A percentile compares a stretch with the other conserved stretches of the same genome.
phyloP scores from a whole-genome alignment of 1,140 invertebrate genomes.

The Chlorops oryzae region DNA sequence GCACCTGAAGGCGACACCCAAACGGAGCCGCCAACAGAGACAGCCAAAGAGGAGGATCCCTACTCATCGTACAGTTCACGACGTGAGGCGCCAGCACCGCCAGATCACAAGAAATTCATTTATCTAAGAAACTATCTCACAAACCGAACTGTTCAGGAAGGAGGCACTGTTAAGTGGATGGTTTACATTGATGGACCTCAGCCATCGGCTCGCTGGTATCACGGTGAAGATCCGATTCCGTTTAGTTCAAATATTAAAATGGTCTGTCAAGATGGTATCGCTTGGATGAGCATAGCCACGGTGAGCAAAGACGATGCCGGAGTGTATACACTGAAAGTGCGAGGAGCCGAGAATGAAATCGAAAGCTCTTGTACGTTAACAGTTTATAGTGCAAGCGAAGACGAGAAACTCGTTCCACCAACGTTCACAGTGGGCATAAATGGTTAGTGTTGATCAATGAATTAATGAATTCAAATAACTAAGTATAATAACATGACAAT shows the following conservation, averaged over 20 bases:
- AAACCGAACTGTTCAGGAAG: conserved; percentile 58
- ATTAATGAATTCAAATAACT: too few relatives aligned
- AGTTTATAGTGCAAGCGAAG: conserved; percentile 36
- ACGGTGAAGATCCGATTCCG: conserved; percentile 52
- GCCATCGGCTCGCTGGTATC: conserved; percentile 67
- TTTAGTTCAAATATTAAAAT: conserved; percentile 48
- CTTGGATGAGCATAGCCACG: conserved; percentile 58
- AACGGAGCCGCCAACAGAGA: conserved; percentile 14
- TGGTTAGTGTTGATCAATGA: conserved; percentile 30
- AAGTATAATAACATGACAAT: too few relatives aligned
- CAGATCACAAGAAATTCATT: conserved; percentile 56
- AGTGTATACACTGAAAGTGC: conserved; percentile 58
- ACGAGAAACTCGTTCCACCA: conserved; percentile 30
- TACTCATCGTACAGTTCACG: conserved; percentile 18
- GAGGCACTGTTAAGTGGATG: conserved; percentile 61
- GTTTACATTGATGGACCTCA: conserved; percentile 70
- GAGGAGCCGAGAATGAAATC: conserved; percentile 52
- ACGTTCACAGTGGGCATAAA: conserved; percentile 44
- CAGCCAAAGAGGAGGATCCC: conserved; percentile 20
- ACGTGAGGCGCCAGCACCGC: conserved; percentile 35
- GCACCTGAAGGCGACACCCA: conserved; percentile 4
- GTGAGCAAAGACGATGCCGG: conserved; percentile 54
- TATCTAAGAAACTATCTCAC: conserved; percentile 64
- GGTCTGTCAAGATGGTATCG: conserved; percentile 55
- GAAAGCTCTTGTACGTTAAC: conserved; percentile 42